These are phyloP conservation scores for Turritopsis rubra DNA, from an alignment of 30 jellyfish, hydroid and myxozoan genomes.

Conservation along the genomic window DNA sequence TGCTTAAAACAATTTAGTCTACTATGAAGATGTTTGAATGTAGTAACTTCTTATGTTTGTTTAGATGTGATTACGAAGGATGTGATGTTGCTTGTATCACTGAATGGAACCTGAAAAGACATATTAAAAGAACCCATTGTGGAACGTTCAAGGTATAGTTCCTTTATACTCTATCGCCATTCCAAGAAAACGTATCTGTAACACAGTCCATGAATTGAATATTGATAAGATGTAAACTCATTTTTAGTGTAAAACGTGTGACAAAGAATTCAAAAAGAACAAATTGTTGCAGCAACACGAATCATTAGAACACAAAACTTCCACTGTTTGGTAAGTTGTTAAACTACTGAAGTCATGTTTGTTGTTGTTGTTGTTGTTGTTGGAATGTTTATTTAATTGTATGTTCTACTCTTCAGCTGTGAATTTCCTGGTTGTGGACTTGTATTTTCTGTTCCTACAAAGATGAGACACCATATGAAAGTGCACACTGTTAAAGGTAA, in stretches of 20 bases:
- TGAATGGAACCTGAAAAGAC: conserved; percentile 27
- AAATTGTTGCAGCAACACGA: conserved; percentile 18
- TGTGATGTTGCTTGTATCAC: conserved; percentile 22
- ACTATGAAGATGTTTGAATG: neutral
- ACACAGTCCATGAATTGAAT: neutral
- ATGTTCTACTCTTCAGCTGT: conserved; percentile 14
- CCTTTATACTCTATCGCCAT: neutral
- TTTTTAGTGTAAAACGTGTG: conserved; percentile 27
- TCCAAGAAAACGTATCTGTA: neutral
- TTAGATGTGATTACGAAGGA: conserved; percentile 31
- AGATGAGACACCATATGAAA: conserved; percentile 23
- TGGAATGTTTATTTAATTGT: neutral
- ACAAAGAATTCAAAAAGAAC: conserved; percentile 29
- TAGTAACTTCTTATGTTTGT: neutral
- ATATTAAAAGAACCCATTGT: conserved; percentile 29
- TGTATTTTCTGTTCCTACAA: conserved; percentile 5
- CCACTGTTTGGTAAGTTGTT: conserved; percentile 6
- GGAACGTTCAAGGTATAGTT: conserved; percentile 20
- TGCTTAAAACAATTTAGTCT: too few relatives aligned
- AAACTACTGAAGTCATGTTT: neutral
- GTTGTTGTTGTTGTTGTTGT: neutral
- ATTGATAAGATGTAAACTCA: neutral
- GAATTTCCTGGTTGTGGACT: conserved; percentile 31
- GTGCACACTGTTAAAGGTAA: conserved; percentile 28
- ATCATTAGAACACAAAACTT: conserved; percentile 18